These are phyloP conservation scores for Cyprinus carpio DNA, from an alignment of 2,113 vertebrate species.

Conservation along the genomic window DNA sequence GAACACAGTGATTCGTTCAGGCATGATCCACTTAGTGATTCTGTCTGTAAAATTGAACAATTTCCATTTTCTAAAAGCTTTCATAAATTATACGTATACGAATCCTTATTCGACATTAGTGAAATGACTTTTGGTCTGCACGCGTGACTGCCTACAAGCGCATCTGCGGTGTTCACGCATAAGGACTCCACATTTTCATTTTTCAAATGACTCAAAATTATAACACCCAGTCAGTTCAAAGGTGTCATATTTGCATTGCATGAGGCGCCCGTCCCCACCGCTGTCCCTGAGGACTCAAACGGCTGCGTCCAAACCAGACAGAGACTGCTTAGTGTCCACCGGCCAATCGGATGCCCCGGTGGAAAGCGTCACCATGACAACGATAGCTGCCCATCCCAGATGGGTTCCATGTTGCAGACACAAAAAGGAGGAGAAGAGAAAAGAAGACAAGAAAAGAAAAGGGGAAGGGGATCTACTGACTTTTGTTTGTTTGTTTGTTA, in stretches of 20 bases:
- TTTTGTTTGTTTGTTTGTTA: conserved; percentile 25
- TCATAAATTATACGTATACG: background rate
- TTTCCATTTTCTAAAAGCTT: background rate
- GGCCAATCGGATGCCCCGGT: conserved; percentile 55
- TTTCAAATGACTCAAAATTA: conserved; percentile 11
- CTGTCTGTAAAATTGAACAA: background rate
- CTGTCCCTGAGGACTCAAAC: conserved; percentile 51
- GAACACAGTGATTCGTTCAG: background rate
- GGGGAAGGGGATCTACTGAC: background rate
- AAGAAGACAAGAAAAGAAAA: background rate
- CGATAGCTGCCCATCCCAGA: conserved; percentile 58
- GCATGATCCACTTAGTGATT: background rate
- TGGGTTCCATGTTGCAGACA: conserved; percentile 61
- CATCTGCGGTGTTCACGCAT: background rate
- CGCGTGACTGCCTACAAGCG: background rate
- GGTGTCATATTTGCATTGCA: conserved; percentile 60
- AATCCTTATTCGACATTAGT: background rate
- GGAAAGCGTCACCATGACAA: conserved; percentile 56
- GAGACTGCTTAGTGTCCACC: conserved; percentile 38
- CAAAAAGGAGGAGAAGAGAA: conserved; percentile 48
- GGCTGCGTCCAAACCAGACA: conserved; percentile 51
- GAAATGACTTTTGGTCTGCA: background rate
- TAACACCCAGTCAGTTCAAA: conserved; percentile 45
- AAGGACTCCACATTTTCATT: conserved; percentile 29
- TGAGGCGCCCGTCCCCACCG: conserved; percentile 45